Conservation (phyloP, 2,888 invertebrate genomes). For the Ganaspis brasiliensis region DNA sequence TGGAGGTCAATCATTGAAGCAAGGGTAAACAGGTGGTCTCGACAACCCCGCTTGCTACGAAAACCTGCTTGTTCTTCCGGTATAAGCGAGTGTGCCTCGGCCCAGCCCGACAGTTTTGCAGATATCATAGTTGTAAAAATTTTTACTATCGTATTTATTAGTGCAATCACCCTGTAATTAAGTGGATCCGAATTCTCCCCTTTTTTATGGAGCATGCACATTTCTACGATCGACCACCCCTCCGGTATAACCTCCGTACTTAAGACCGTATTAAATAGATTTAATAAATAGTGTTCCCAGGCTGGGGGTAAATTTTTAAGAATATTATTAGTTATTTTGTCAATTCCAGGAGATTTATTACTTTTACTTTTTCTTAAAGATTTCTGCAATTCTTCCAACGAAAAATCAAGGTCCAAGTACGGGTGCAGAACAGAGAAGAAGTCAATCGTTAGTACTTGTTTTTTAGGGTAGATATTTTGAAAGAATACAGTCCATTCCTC, state of each 20-base stretch:
- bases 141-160: not conserved
- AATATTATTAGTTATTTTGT: conserved; percentile 43
- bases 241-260: too few relatives aligned
- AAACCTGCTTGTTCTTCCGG: too few relatives aligned
- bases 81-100: too few relatives aligned
- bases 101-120: not conserved
- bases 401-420: too few relatives aligned
- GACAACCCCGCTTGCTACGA: too few relatives aligned
- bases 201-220: conserved; percentile 26
- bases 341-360: conserved; percentile 45
- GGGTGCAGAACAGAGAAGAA: too few relatives aligned
- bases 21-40: too few relatives aligned
- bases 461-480: too few relatives aligned
- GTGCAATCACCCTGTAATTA: conserved; percentile 20
- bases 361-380: conserved; percentile 29
- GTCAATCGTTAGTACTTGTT: too few relatives aligned
- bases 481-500: too few relatives aligned
- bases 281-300: conserved; percentile 1
- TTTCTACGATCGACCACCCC: too few relatives aligned
- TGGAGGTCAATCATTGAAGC: too few relatives aligned
- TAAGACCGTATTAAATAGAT: not conserved
- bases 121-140: conserved; percentile 17
- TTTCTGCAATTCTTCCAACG: not conserved
- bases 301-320: conserved; percentile 29
- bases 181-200: not conserved